Base-by-base conservation (phyloP, 2,797 vertebrate species). In the Sebastes aleutianus region DNA sequence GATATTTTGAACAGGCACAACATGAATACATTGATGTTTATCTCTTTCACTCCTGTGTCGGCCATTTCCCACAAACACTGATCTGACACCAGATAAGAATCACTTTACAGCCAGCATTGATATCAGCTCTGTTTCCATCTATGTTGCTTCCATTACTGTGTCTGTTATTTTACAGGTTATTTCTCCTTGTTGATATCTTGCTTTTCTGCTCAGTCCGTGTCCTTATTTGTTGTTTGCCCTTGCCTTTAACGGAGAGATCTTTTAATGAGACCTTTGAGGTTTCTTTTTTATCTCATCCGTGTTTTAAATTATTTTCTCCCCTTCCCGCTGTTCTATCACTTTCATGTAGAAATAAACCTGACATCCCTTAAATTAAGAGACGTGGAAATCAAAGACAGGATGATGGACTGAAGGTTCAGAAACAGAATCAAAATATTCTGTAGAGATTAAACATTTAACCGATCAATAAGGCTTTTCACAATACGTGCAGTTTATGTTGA, bases 261-360 rank as follows among this genome's bases (percentile, higher is more conserved):
- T 80, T 87, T 84, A 91, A 92, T 88, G 70, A 89, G 83, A 32
- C 88, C 79, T 74, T 57, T 75, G 86, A 85, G 81, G 79, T 78
- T 88, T 86, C 43, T 61, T 61, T 73, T 83, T 80, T 71, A 79
- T 88, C 65, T 86, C 68, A 58, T 78, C 74, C 63, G 3, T 50
- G 67, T 65, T 63, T 13, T 62, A 26, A 26, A 22, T 39, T 43
- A 47, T 47, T 18, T 71, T 56, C 56, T 27, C 8, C 54, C 31
- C 27, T 73, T 11, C 47, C 54, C 22, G 63, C 29, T 76, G 67
- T 83, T 80, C 71, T 27, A 77, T 69, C 27, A 36, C 68, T 69
- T 82, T 70, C 47, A 78, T 80, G 62, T 74, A 43, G 24, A 76
- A 64, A 74, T 69, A 83, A 85, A 82, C 50, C 77, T 27, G 57